A percentile compares a stretch with the other conserved stretches of the same genome.
Evolutionary conservation across 2,797 vertebrate species (phyloP).

Genomic region (Alectoris magna): DNA sequence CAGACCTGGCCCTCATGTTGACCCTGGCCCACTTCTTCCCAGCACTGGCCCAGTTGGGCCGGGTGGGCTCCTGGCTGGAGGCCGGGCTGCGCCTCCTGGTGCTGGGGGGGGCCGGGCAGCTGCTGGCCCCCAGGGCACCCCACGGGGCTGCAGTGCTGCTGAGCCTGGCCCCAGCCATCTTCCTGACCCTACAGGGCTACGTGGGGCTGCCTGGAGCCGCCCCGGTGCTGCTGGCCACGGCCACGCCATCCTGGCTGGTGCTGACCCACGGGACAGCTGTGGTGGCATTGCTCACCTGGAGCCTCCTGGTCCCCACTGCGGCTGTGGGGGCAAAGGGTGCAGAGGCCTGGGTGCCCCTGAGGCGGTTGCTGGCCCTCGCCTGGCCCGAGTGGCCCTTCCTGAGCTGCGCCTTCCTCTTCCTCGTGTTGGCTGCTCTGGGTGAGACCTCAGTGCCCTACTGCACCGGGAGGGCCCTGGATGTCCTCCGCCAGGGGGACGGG

Average conservation of each 20-base stretch:
- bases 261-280: conserved; percentile 10
- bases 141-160: background rate
- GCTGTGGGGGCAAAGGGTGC: too few relatives aligned
- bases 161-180: conserved; percentile 76
- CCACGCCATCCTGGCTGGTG: conserved; percentile 55
- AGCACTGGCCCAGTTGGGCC: background rate
- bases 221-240: conserved; percentile 60
- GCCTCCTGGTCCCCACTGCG: conserved; percentile 31
- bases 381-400: conserved; percentile 79
- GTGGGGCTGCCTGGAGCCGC: background rate
- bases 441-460: conserved; percentile 84
- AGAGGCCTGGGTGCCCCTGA: conserved; percentile 19
- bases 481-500: conserved; percentile 72
- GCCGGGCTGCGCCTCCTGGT: conserved; percentile 23
- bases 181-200: conserved; percentile 2
- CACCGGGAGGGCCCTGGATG: conserved; percentile 85
- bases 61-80: conserved; percentile 61
- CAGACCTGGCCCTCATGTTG: conserved; percentile 22
- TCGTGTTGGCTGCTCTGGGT: conserved; percentile 82
- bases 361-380: conserved; percentile 80
- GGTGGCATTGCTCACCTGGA: conserved; percentile 79
- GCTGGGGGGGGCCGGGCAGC: background rate
- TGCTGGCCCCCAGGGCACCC: background rate
- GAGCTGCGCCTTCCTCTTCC: conserved; percentile 79
- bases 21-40: background rate